Evolutionary conservation across 2,113 vertebrate genomes (phyloP).

Genomic region (Coracopsis vasa): DNA sequence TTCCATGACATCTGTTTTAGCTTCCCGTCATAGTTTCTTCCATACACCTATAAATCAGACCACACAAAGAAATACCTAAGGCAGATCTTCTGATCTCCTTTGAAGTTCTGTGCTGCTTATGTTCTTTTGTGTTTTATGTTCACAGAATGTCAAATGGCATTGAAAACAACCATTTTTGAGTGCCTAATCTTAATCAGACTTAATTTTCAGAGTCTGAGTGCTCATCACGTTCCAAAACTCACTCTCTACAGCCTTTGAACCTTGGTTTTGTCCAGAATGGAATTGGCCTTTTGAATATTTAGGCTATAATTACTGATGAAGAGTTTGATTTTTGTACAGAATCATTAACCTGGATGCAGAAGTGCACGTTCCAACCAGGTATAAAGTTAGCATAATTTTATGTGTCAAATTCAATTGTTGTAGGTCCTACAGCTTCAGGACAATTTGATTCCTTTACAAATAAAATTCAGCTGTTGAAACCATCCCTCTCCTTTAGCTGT

Average conservation of each 20-base stretch:
- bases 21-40: not conserved
- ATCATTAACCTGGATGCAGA: not conserved
- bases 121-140: not conserved
- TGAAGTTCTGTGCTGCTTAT: not conserved
- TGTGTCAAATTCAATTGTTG: not conserved
- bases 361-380: not conserved
- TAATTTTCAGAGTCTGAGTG: not conserved
- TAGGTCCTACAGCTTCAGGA: not conserved
- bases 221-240: not conserved
- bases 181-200: not conserved
- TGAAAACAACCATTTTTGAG: not conserved
- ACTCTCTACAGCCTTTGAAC: not conserved
- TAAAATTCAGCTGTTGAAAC: not conserved
- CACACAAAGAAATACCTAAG: not conserved
- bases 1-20: not conserved
- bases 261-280: not conserved
- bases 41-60: not conserved
- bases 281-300: not conserved
- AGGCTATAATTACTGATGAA: not conserved
- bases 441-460: not conserved
- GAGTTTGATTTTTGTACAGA: not conserved
- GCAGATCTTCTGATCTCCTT: not conserved
- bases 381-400: not conserved
- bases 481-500: not conserved
- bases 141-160: not conserved